A percentile compares a stretch with the other conserved stretches of the same genome.
phyloP scores from a whole-genome alignment of 2,113 vertebrate genomes.

The Saimiri boliviensis region DNA sequence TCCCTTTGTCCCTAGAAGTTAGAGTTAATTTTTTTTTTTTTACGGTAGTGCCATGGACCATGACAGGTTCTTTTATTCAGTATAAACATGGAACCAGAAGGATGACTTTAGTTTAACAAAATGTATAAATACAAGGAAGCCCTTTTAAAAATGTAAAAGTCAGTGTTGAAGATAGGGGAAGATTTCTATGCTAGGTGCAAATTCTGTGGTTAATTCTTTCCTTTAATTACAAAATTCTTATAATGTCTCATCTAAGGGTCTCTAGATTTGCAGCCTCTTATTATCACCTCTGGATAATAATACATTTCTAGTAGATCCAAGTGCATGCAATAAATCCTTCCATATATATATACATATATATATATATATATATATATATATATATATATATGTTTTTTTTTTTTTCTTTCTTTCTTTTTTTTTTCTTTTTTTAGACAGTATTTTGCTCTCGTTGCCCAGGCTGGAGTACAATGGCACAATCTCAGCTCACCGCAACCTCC shows the following conservation, averaged over 20 bases:
- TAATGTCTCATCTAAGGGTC: not conserved
- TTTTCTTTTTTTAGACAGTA: too few species aligned
- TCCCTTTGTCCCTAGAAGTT: not conserved
- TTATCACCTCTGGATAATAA: not conserved
- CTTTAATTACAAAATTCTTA: constrained; percentile 34
- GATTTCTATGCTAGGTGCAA: not conserved
- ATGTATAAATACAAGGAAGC: not conserved
- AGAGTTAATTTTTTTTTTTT: not conserved
- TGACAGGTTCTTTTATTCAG: not conserved
- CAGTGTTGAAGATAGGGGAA: not conserved
- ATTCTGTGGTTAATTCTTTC: constrained; percentile 18
- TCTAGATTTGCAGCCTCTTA: not conserved
- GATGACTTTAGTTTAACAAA: not conserved
- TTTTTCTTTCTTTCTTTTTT: too few species aligned
- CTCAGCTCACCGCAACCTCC: too few species aligned
- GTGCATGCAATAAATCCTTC: not conserved
- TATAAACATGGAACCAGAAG: not conserved
- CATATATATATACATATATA: too few species aligned
- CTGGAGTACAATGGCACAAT: too few species aligned
- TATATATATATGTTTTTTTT: too few species aligned
- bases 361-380: too few species aligned
- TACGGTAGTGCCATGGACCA: not conserved
- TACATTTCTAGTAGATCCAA: not conserved
- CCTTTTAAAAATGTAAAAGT: constrained; percentile 5
- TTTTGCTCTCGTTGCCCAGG: too few species aligned